phyloP scores from a whole-genome alignment of 2,888 invertebrate species.

The Strigamia transsilvanica region DNA sequence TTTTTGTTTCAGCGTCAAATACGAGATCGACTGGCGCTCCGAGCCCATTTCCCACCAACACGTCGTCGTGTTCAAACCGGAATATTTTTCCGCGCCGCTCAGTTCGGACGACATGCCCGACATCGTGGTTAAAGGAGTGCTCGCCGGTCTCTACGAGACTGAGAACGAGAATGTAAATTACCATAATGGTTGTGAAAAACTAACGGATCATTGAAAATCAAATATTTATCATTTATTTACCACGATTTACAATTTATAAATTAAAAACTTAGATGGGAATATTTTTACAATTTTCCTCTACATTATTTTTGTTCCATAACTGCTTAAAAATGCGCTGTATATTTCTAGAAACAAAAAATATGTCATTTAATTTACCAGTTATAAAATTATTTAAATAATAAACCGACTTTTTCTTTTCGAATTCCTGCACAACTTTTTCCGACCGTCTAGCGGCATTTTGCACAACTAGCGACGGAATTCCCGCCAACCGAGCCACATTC shows the following conservation, averaged over 20 bases:
- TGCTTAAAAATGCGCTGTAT: background rate
- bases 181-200: slow-evolving; percentile 13
- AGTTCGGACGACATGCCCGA: slow-evolving; percentile 44
- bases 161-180: background rate
- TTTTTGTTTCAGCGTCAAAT: background rate
- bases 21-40: background rate
- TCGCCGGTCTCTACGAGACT: background rate
- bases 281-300: background rate
- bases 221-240: background rate
- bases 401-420: slow-evolving; percentile 22
- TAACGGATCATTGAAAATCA: background rate
- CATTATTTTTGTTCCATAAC: background rate
- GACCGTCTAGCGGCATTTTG: slow-evolving; percentile 58
- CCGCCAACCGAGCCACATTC: slow-evolving; percentile 65
- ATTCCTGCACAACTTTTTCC: slow-evolving; percentile 6
- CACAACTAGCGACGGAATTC: slow-evolving; percentile 61
- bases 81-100: background rate
- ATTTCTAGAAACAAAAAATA: background rate
- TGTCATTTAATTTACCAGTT: background rate
- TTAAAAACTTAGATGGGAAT: too few species aligned
- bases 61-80: slow-evolving; percentile 14
- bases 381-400: background rate
- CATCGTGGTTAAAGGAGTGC: slow-evolving; percentile 43
- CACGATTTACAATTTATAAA: background rate
- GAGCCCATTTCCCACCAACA: slow-evolving; percentile 22